These are phyloP conservation scores for Tineola bisselliella DNA, from an alignment of 2,888 invertebrate genomes.

Conservation along the genomic window DNA sequence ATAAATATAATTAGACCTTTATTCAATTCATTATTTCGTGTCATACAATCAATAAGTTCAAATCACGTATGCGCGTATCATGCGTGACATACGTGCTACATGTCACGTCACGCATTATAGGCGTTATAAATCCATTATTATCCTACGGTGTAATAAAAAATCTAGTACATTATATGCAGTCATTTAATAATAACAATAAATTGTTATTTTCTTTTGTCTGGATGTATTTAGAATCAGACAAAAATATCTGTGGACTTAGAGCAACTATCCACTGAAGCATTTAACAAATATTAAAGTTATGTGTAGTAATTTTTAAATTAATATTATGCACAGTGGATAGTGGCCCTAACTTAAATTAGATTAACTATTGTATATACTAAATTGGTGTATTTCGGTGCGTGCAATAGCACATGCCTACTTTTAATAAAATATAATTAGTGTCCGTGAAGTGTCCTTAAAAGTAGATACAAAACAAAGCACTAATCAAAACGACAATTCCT, in stretches of 20 bases:
- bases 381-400: conserved; percentile 62
- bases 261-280: conserved; percentile 17
- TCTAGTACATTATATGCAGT: conserved; percentile 56
- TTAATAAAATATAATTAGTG: conserved; percentile 31
- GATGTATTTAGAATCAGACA: conserved; percentile 39
- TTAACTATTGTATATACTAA: conserved; percentile 29
- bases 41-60: conserved; percentile 24
- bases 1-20: neutral
- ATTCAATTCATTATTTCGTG: conserved; percentile 23
- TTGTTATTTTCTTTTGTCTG: conserved; percentile 31
- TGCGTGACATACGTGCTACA: too few species aligned
- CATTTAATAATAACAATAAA: conserved; percentile 67
- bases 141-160: conserved; percentile 60
- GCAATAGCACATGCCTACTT: conserved; percentile 65
- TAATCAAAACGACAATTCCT: conserved; percentile 13
- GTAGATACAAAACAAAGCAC: conserved; percentile 4
- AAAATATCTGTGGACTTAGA: conserved; percentile 50
- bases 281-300: conserved; percentile 33
- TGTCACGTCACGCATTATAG: too few species aligned
- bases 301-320: conserved; percentile 21
- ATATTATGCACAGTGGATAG: neutral
- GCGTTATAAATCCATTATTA: conserved; percentile 19
- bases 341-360: conserved; percentile 17
- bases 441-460: neutral
- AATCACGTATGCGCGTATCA: neutral